These are phyloP conservation scores for Latrodectus hesperus DNA, from an alignment of 2,888 invertebrate genomes.

Conservation along the genomic window DNA sequence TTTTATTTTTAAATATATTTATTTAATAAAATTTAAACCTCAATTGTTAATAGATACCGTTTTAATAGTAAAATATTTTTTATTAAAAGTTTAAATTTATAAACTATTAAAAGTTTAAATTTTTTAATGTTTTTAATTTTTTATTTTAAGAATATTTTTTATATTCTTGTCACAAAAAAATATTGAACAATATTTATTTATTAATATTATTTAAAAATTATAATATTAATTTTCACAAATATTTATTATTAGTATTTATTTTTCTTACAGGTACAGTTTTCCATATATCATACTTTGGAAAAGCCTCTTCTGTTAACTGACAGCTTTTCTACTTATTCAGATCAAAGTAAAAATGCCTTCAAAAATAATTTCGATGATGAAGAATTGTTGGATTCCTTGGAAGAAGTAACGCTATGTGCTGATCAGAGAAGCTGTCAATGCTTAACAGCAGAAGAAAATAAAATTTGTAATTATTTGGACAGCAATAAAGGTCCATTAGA, in stretches of 20 bases:
- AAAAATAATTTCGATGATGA: not conserved
- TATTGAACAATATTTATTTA: too few relatives aligned
- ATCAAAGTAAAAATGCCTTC: not conserved
- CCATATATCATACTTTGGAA: constrained; percentile 2
- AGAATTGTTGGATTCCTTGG: not conserved
- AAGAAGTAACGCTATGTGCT: too few relatives aligned
- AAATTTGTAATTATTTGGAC: too few relatives aligned
- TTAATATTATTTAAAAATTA: too few relatives aligned
- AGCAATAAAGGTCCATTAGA: too few relatives aligned
- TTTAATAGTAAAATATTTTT: not conserved
- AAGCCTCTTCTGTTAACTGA: not conserved
- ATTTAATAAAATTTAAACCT: too few relatives aligned
- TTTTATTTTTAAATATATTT: too few relatives aligned
- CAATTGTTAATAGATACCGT: too few relatives aligned
- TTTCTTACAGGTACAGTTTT: constrained; percentile 4
- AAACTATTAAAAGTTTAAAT: not conserved
- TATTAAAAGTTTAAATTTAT: not conserved
- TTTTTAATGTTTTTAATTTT: too few relatives aligned
- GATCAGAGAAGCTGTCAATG: too few relatives aligned
- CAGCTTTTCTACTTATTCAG: constrained; percentile 26
- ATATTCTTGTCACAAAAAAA: not conserved
- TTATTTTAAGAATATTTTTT: not conserved
- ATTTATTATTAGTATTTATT: not conserved
- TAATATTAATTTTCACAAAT: too few relatives aligned
- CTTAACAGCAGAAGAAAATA: too few relatives aligned